Conservation (phyloP, 2,888 invertebrate genomes). For the Bibio marci region DNA sequence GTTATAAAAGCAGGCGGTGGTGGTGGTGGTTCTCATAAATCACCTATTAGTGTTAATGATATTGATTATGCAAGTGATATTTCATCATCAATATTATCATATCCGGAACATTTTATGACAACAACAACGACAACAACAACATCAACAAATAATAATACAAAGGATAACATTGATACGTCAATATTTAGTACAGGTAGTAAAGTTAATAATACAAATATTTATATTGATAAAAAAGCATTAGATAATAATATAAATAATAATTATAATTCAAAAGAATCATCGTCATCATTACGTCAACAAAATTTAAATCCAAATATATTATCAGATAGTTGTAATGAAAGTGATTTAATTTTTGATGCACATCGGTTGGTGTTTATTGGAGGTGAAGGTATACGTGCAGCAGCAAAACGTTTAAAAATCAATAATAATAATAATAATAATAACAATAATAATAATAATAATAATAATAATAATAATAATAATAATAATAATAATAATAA, state of each 20-base stretch:
- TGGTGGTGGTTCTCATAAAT: constrained; percentile 36
- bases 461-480: too few species aligned
- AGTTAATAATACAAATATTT: constrained; percentile 66
- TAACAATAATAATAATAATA: too few species aligned
- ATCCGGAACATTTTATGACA: constrained; percentile 18
- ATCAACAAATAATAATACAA: constrained; percentile 25
- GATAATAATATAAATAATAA: constrained; percentile 26
- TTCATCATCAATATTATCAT: constrained; percentile 28
- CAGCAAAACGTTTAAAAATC: constrained; percentile 1
- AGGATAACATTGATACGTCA: constrained; percentile 15
- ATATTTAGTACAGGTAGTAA: constrained; percentile 56
- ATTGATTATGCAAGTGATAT: constrained; percentile 34
- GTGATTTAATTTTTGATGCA: constrained; percentile 22
- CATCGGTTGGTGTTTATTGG: constrained; percentile 26
- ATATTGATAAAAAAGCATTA: constrained; percentile 37
- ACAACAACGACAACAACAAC: constrained; percentile 24
- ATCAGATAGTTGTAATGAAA: constrained; percentile 43
- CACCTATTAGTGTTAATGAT: constrained; percentile 20
- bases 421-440: constrained; percentile 18
- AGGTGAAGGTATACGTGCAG: constrained; percentile 21
- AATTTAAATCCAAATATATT: constrained; percentile 46
- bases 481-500: too few species aligned
- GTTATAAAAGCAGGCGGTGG: constrained; percentile 41
- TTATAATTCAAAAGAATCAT: too few species aligned
- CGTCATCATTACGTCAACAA: constrained; percentile 28